Evolutionary conservation across 2,113 vertebrate species (phyloP).

Genomic region (Tragulus kanchil): DNA sequence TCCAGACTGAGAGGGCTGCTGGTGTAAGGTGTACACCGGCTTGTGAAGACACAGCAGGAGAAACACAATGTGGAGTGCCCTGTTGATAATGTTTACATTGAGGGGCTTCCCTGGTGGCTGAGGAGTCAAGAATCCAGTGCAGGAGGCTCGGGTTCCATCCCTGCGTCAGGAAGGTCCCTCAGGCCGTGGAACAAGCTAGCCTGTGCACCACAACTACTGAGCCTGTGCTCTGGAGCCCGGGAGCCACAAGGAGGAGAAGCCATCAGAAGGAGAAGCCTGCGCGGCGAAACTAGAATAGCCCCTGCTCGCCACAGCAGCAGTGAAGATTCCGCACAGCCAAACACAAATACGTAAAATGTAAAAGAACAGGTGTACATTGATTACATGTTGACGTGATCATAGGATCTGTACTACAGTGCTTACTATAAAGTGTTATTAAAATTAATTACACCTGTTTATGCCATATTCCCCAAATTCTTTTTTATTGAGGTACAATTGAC

Average conservation of each 20-base stretch:
- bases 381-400: background rate
- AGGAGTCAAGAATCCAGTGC: background rate
- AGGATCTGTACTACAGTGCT: background rate
- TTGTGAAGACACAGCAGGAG: background rate
- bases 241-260: background rate
- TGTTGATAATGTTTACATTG: background rate
- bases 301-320: background rate
- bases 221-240: background rate
- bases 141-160: background rate
- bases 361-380: background rate
- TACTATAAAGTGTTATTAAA: background rate
- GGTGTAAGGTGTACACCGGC: accelerated
- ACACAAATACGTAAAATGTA: background rate
- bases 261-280: background rate
- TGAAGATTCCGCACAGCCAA: background rate
- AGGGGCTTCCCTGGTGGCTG: background rate
- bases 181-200: background rate
- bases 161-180: background rate
- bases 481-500: background rate
- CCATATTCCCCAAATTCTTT: background rate
- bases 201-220: background rate
- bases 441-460: background rate
- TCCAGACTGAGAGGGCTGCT: background rate
- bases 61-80: background rate
- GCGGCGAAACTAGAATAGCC: background rate